Evolutionary conservation across 2,113 vertebrate species (phyloP), one percentile per base, ranked within the genome.

Genomic region (Patagioenas fasciata): DNA sequence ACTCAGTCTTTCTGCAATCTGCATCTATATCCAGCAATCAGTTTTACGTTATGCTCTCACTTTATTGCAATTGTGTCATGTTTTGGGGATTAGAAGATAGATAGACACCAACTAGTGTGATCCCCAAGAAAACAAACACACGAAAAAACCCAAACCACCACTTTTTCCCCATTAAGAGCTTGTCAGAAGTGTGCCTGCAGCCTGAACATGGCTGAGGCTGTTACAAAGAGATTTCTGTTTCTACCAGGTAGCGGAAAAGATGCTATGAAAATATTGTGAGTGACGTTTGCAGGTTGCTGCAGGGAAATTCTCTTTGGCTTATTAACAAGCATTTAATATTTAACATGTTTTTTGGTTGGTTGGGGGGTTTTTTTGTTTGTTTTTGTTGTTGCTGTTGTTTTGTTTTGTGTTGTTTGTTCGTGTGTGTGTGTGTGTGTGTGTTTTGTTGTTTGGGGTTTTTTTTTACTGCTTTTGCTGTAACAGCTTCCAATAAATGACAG

Each of bases 241-340:
- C 72, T 90, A 64, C 80, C 42, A 75, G 53, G 31, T 58, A 74
- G 56, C 12, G 51, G 58, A 66, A 91, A 90, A 92, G 54, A 26
- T 20, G 40, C 62, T 64, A 11, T 4, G 56, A 85, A 95, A 80
- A 86, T 47, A 86, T 4, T 44, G 54, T 54, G 62, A 91, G 54
- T 85, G 67, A 92, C 4, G 3, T 83, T 85, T 88, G 44, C 64
- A 80, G 58, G 23, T 71, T 80, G 88, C 64, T 92, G 58, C 51
- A 93, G 64, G 75, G 80, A 85, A 94, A 83, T 85, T 62, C 61
- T 92, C 19, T 7, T 2, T 70, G 85, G 85, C 64, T 82, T 90
- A 42, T 60, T 70, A 95, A 92, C 13, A 71, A 86, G n/a, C 64
- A 86, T 78, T 83, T 83, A 77, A 77, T 73, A 85, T 65, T 80